Percentiles rank a stretch among this genome's conserved stretches.
phyloP scores from a whole-genome alignment of 1,140 invertebrate genomes.

The Drosophila triauraria region DNA sequence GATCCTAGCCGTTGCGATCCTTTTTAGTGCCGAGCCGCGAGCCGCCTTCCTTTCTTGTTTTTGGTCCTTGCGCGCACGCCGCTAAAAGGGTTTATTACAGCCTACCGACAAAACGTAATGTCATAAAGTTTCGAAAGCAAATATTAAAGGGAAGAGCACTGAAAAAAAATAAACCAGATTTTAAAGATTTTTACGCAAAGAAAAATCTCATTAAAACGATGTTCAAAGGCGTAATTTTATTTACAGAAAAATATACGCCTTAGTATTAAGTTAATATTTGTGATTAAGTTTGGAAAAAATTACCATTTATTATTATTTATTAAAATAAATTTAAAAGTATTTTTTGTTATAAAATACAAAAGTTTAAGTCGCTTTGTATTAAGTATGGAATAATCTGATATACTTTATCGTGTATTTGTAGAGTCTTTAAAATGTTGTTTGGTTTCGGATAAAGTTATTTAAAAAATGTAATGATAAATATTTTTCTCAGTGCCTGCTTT shows the following conservation, averaged over 20 bases:
- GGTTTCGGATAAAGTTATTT: too few relatives aligned
- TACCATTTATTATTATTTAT: too few relatives aligned
- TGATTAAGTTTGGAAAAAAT: not conserved
- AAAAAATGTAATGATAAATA: not conserved
- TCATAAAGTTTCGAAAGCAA: slow-evolving; percentile 55
- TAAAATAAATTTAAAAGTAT: too few relatives aligned
- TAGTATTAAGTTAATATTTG: too few relatives aligned
- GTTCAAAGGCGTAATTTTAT: not conserved
- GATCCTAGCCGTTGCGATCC: slow-evolving; percentile 6
- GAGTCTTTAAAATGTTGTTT: not conserved
- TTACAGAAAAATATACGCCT: too few relatives aligned
- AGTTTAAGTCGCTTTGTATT: too few relatives aligned
- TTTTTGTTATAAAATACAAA: too few relatives aligned
- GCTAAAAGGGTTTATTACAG: slow-evolving; percentile 77
- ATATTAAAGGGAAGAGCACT: slow-evolving; percentile 26
- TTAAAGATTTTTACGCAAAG: not conserved
- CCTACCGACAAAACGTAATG: slow-evolving; percentile 66
- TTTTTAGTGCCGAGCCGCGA: slow-evolving; percentile 8
- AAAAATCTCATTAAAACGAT: not conserved
- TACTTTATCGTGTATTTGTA: not conserved
- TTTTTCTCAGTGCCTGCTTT: slow-evolving; percentile 1
- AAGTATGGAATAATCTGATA: too few relatives aligned
- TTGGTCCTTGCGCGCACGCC: slow-evolving; percentile 49
- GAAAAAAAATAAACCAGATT: not conserved
- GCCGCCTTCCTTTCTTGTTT: slow-evolving; percentile 40